Evolutionary conservation across 2,888 invertebrate species (phyloP), one percentile per base, ranked within the genome.

Genomic region (Eurytoma adleriae): DNA sequence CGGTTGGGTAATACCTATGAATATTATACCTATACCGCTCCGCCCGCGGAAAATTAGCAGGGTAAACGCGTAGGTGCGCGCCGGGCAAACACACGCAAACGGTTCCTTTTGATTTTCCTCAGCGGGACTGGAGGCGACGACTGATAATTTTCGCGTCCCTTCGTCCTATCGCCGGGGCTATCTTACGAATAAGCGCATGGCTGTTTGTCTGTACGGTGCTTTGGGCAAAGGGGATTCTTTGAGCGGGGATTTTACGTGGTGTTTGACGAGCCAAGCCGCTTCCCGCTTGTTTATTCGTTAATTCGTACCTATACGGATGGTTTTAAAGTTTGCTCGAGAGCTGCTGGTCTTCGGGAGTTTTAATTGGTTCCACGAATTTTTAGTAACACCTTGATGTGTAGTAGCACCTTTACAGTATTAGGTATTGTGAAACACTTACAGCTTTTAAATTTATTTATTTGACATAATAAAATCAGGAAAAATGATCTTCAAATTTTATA

Each of bases 71-170:
- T 18, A 54, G 27, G 30, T n/a, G 12, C 18, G 13, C 18, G n/a
- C 18, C 18, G 18, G 64, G 40, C 40, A n/a, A 12, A 64, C 13
- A 14, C n/a, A n/a, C n/a, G 30, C 20, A 13, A 4, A 27, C 18
- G 24, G 71, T n/a, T 71, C 67, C 64, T 59, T 71, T 71, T 66
- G 78, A 64, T 57, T 70, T 57, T 78, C 57, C 14, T n/a, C 20
- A 16, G 18, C 3, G 48, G 61, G 40, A 30, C 61, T n/a, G 52
- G 30, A 59, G 48, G 73, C 62, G 67, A 48, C 48, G 73, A 62
- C 79, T 73, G 73, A 79, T 79, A 79, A 79, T 79, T 79, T 79
- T 62, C 61, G 56, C 30, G n/a, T 16, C 18, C 20, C 67, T 52
- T 67, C 24, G 30, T 30, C 30, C 40, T 54, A 48, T 68, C 14